A percentile compares a stretch with the other conserved stretches of the same genome.
These are phyloP conservation scores for Chesias legatella DNA, from an alignment of 2,888 invertebrate genomes.

Conservation along the genomic window DNA sequence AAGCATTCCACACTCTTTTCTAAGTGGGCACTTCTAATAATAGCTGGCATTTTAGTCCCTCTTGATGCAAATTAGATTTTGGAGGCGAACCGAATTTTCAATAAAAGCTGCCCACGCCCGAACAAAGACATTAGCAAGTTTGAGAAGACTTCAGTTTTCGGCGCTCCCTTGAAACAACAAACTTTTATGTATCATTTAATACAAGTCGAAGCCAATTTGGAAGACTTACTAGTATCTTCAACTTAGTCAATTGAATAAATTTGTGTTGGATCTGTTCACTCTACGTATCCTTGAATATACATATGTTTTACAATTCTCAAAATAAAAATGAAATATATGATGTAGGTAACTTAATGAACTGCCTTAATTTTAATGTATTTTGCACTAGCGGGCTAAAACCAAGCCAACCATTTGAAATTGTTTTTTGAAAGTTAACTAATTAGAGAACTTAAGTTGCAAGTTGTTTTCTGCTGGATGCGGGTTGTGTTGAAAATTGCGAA, in stretches of 20 bases:
- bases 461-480: no score
- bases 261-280: not conserved
- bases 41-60: constrained; percentile 26
- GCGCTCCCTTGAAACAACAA: constrained; percentile 15
- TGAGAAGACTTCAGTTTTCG: constrained; percentile 38
- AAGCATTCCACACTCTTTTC: constrained; percentile 1
- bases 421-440: no score
- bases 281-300: not conserved
- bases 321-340: no score
- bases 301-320: no score
- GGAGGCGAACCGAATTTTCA: constrained; percentile 38
- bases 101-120: constrained; percentile 38
- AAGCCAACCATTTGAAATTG: no score
- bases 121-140: constrained; percentile 43
- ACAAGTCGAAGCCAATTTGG: constrained; percentile 1
- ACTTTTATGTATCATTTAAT: constrained; percentile 31
- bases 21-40: constrained; percentile 4
- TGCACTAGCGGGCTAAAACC: no score
- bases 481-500: no score
- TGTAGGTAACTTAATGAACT: no score
- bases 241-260: constrained; percentile 14
- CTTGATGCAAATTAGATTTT: constrained; percentile 46
- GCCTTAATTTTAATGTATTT: constrained; percentile 4
- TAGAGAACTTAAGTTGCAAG: no score
- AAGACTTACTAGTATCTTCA: constrained; percentile 4